A percentile compares a stretch with the other conserved stretches of the same genome.
Evolutionary conservation across 2,797 vertebrate genomes (phyloP).

Genomic region (Mycteria americana): DNA sequence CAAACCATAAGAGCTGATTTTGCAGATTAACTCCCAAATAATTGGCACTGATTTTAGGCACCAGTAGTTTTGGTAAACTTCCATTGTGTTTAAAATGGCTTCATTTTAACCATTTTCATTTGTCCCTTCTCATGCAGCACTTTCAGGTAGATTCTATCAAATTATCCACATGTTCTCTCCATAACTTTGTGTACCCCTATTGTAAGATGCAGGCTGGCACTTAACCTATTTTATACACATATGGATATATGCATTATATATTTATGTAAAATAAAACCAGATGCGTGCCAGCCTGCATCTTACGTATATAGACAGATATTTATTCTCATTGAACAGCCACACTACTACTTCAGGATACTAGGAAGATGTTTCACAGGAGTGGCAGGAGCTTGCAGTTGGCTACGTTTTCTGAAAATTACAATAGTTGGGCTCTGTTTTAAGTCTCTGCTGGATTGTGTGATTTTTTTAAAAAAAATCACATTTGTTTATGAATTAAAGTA

Average conservation of each 20-base stretch:
- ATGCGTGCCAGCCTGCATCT: neutral
- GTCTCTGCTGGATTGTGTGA: neutral
- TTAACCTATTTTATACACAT: fast-evolving
- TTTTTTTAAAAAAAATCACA: neutral
- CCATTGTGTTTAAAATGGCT: neutral
- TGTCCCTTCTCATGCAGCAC: neutral
- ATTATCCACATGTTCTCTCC: fast-evolving
- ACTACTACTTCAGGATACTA: neutral
- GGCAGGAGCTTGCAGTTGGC: neutral
- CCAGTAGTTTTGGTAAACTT: neutral
- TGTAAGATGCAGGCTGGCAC: neutral
- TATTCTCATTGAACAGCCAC: neutral
- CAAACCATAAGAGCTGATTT: neutral
- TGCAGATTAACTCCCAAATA: neutral
- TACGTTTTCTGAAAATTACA: neutral
- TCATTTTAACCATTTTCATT: neutral
- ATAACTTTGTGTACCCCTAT: fast-evolving
- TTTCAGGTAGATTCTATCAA: neutral
- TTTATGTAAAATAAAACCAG: neutral
- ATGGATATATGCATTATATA: fast-evolving
- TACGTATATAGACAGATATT: fast-evolving
- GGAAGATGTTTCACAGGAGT: neutral
- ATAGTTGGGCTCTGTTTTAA: neutral
- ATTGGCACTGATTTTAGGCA: neutral
- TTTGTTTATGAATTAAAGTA: neutral